These are phyloP conservation scores for Leptosomus discolor DNA, from an alignment of 2,113 vertebrate genomes.

Conservation along the genomic window DNA sequence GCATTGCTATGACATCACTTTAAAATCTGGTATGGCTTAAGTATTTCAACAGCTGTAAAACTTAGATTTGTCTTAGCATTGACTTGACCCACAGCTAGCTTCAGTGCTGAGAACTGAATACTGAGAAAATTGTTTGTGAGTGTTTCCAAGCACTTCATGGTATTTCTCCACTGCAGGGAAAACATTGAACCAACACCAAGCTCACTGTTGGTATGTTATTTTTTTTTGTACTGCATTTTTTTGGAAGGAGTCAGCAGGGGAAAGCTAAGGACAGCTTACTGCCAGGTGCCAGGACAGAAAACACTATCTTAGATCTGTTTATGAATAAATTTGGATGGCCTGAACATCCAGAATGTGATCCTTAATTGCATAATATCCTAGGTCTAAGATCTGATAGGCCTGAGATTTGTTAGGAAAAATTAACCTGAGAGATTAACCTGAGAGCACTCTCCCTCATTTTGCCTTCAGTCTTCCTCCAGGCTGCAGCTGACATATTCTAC, in stretches of 20 bases:
- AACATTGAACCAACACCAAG: neutral
- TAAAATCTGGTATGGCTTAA: conserved; percentile 35
- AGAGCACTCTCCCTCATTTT: neutral
- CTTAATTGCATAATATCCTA: neutral
- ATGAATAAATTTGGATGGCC: neutral
- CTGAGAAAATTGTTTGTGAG: conserved; percentile 12
- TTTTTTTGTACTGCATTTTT: neutral
- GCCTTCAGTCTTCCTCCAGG: neutral
- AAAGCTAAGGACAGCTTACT: neutral
- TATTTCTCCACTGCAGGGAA: neutral
- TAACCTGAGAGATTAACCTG: neutral
- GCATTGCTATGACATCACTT: conserved; percentile 7
- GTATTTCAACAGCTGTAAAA: conserved; percentile 53
- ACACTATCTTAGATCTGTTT: neutral
- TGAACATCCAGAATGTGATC: neutral
- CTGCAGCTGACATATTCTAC: neutral
- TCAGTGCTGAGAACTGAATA: neutral
- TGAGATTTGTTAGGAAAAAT: neutral
- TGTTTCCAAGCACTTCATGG: conserved; percentile 7
- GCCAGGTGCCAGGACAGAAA: neutral
- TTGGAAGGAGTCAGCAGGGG: neutral
- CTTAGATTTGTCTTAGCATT: conserved; percentile 1
- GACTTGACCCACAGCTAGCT: conserved; percentile 27
- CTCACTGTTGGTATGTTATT: neutral
- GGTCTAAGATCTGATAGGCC: neutral